These are phyloP conservation scores for Rhamphomyia laevipes DNA, from an alignment of 2,888 invertebrate species.

Conservation along the genomic window DNA sequence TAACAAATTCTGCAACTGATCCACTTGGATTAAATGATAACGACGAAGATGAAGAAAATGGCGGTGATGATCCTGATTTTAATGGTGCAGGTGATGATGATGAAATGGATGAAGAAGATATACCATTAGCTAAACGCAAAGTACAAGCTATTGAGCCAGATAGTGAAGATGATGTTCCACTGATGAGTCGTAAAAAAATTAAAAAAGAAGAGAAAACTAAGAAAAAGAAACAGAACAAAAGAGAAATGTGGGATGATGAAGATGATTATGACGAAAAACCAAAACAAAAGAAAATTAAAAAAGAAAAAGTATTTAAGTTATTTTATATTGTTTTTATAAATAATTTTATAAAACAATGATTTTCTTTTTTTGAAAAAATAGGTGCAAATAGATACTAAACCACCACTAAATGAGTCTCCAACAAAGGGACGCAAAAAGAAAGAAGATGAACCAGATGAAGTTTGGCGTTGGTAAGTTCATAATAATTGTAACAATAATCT, in stretches of 20 bases:
- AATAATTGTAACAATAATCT: no score
- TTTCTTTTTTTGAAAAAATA: slow-evolving; percentile 20
- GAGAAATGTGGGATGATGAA: slow-evolving; percentile 43
- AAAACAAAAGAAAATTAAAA: slow-evolving; percentile 43
- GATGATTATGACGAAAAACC: slow-evolving; percentile 46
- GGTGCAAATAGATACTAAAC: slow-evolving; percentile 8
- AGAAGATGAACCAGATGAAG: slow-evolving; percentile 69
- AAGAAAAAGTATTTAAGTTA: slow-evolving; percentile 22
- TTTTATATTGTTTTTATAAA: neutral
- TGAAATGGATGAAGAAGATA: slow-evolving; percentile 43
- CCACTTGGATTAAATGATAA: slow-evolving; percentile 27
- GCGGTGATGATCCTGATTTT: slow-evolving; percentile 29
- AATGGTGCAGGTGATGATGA: slow-evolving; percentile 37
- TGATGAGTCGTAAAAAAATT: slow-evolving; percentile 53
- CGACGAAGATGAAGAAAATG: slow-evolving; percentile 34
- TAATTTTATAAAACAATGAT: slow-evolving; percentile 18
- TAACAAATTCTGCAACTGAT: slow-evolving; percentile 23
- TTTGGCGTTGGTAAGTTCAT: slow-evolving; percentile 78
- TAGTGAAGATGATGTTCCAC: slow-evolving; percentile 58
- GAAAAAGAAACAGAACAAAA: slow-evolving; percentile 37
- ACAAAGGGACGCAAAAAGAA: slow-evolving; percentile 60
- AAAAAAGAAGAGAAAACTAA: slow-evolving; percentile 43
- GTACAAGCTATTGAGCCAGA: slow-evolving; percentile 36
- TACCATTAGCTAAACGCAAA: slow-evolving; percentile 39
- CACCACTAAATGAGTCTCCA: slow-evolving; percentile 34